phyloP scores from a whole-genome alignment of 2,888 invertebrate genomes.

The Brachypterus glaber region DNA sequence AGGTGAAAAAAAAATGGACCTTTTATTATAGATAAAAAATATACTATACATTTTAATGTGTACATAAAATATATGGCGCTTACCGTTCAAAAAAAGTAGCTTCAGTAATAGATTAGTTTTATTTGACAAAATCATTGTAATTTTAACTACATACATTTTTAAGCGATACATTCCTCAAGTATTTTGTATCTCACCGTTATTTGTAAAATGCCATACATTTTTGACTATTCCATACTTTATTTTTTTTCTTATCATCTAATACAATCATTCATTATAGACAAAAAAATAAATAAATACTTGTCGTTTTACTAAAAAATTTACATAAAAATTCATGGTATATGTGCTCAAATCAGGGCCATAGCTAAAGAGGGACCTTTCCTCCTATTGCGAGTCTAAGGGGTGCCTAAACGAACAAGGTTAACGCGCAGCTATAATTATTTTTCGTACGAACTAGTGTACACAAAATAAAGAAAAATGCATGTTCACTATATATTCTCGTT shows the following conservation, averaged over 20 bases:
- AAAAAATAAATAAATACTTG: constrained; percentile 25
- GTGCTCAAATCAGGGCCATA: no score
- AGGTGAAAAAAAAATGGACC: constrained; percentile 27
- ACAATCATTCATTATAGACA: constrained; percentile 28
- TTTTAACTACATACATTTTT: constrained; percentile 28
- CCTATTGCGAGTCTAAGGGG: no score
- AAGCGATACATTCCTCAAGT: constrained; percentile 31
- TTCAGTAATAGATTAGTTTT: constrained; percentile 29
- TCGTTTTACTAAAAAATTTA: constrained; percentile 22
- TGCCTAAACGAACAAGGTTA: no score
- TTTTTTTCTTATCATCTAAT: constrained; percentile 10
- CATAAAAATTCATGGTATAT: constrained; percentile 22
- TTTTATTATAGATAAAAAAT: constrained; percentile 24
- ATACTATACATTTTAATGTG: constrained; percentile 30
- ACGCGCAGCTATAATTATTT: no score
- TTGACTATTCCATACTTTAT: constrained; percentile 13
- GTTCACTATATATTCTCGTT: no score
- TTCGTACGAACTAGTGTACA: no score
- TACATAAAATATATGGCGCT: constrained; percentile 36
- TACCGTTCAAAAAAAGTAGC: constrained; percentile 30
- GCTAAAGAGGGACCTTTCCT: no score
- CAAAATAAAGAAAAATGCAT: no score
- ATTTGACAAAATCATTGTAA: constrained; percentile 13
- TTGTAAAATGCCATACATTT: constrained; percentile 4
- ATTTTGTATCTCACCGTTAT: not conserved